Percentiles rank a stretch among this genome's conserved stretches.
Evolutionary conservation across 2,113 vertebrate genomes (phyloP).

Genomic region (Austrofundulus limnaeus): DNA sequence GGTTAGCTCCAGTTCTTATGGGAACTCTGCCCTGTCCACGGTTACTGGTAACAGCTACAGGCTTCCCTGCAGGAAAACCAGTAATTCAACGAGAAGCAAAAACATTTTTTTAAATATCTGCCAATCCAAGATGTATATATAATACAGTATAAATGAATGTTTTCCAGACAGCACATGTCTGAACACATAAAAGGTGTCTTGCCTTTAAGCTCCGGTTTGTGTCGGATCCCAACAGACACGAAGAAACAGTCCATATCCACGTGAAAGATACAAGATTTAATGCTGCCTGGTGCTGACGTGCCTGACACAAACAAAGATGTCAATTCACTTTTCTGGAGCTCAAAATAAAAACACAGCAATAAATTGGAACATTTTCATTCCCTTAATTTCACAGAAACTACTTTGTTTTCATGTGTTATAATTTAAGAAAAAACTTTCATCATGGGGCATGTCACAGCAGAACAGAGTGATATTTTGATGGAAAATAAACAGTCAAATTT

Average conservation of each 20-base stretch:
- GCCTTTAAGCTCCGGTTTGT: conserved; percentile 94
- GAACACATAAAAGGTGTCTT: conserved; percentile 24
- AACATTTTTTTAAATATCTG: neutral
- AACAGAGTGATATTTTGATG: too few relatives aligned
- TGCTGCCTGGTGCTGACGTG: conserved; percentile 3
- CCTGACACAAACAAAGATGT: conserved; percentile 44
- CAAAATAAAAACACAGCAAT: neutral
- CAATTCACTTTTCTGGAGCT: neutral
- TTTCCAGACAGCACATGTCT: neutral
- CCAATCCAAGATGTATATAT: neutral
- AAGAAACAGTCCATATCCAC: conserved; percentile 99
- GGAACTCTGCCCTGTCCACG: conserved; percentile 84
- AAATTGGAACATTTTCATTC: too few relatives aligned
- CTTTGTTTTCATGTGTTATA: neutral
- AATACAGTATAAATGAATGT: neutral
- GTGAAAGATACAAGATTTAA: conserved; percentile 91
- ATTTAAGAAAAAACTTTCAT: too few relatives aligned
- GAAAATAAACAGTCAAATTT: neutral
- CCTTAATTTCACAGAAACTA: too few relatives aligned
- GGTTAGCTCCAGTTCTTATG: conserved; percentile 86
- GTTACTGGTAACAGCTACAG: conserved; percentile 96
- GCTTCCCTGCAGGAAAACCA: conserved; percentile 81
- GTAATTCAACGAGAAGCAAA: neutral
- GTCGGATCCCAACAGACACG: conserved; percentile 94
- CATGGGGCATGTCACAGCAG: too few relatives aligned